Percentiles rank a stretch among this genome's conserved stretches.
phyloP scores from a whole-genome alignment of 2,888 invertebrate genomes.

The Ashinkailepas kermadecensis region DNA sequence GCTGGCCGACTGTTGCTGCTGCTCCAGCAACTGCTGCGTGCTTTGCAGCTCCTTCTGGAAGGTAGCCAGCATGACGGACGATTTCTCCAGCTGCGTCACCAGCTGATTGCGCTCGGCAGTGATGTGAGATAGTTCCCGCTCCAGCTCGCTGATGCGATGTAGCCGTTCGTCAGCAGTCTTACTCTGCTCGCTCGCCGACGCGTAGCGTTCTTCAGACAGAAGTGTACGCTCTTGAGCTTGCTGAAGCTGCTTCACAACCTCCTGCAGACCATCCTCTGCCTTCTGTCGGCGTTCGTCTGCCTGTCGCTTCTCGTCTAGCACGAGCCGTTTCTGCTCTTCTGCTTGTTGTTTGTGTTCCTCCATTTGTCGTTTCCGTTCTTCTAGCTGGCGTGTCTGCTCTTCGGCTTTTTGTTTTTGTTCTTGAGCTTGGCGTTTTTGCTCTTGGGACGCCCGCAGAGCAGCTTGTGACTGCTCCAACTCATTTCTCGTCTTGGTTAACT shows the following conservation, averaged over 20 bases:
- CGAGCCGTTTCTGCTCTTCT: neutral
- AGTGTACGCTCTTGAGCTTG: constrained; percentile 40
- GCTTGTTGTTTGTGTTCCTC: constrained; percentile 6
- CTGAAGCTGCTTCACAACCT: constrained; percentile 44
- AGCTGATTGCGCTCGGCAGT: constrained; percentile 78
- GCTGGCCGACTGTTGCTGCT: constrained; percentile 50
- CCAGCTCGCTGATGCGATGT: constrained; percentile 56
- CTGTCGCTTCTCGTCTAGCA: constrained; percentile 22
- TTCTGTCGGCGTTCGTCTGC: constrained; percentile 44
- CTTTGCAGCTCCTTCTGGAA: constrained; percentile 71
- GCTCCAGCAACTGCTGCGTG: constrained; percentile 60
- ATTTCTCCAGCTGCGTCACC: constrained; percentile 81
- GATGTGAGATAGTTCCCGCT: constrained; percentile 75
- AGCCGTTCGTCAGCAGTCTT: neutral
- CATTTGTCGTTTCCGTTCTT: constrained; percentile 48
- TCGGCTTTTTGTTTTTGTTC: constrained; percentile 27
- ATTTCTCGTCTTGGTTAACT: constrained; percentile 46
- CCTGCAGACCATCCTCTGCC: constrained; percentile 34
- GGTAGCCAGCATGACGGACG: constrained; percentile 83
- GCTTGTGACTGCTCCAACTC: constrained; percentile 57
- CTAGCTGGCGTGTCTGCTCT: constrained; percentile 44
- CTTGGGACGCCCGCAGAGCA: constrained; percentile 33
- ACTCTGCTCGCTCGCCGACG: neutral
- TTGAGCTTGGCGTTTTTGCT: neutral
- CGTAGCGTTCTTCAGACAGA: neutral